Percentiles rank a stretch among this genome's conserved stretches.
phyloP scores from a whole-genome alignment of 2,797 vertebrate species.

The Eutrigla gurnardus region DNA sequence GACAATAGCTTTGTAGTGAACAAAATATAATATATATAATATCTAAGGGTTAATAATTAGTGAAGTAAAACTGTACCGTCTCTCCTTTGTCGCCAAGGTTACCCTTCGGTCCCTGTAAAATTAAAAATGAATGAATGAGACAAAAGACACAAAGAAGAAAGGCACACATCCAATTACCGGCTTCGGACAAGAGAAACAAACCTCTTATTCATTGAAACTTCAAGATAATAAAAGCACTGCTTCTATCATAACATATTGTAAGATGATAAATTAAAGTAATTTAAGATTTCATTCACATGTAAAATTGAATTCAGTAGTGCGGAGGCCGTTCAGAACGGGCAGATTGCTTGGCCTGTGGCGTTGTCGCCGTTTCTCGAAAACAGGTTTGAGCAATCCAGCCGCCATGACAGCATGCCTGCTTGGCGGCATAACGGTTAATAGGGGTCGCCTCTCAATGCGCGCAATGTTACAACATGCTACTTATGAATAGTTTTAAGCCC shows the following conservation, averaged over 20 bases:
- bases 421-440: neutral
- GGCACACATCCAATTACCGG: neutral
- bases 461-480: neutral
- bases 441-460: neutral
- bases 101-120: conserved; percentile 80
- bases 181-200: neutral
- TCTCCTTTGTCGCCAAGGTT: conserved; percentile 80
- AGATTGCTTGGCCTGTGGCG: neutral
- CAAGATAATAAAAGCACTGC: neutral
- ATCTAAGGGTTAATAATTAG: neutral
- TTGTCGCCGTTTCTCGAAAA: neutral
- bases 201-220: neutral
- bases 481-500: neutral
- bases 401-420: neutral
- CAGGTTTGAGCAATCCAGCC: neutral
- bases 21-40: neutral
- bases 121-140: conserved; percentile 15
- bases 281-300: neutral
- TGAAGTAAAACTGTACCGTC: conserved; percentile 56
- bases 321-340: too few species aligned
- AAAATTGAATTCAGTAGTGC: neutral
- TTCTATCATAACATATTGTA: neutral
- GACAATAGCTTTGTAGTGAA: neutral
- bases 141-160: conserved; percentile 4
- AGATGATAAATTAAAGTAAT: neutral